phyloP scores from a whole-genome alignment of 1,140 invertebrate species.

The Atta colombica region DNA sequence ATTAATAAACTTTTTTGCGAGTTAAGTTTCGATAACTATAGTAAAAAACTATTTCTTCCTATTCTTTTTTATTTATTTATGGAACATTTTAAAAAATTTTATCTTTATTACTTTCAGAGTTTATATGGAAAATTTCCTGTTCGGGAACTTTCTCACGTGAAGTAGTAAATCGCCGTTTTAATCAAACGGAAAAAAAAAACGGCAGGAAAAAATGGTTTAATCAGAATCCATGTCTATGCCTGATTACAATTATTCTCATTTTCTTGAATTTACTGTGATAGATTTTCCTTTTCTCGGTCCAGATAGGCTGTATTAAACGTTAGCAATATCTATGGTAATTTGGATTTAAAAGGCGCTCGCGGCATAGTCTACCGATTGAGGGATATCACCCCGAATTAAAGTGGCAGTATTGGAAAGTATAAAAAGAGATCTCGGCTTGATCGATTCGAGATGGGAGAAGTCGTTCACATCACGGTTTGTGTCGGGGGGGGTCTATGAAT shows the following conservation, averaged over 20 bases:
- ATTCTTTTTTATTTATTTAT: not conserved
- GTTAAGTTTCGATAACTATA: not conserved
- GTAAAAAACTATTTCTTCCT: not conserved
- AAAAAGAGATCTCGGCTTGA: constrained; percentile 39
- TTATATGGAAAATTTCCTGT: not conserved
- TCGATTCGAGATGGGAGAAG: constrained; percentile 38
- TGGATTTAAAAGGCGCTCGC: constrained; percentile 11
- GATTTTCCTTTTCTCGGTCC: not conserved
- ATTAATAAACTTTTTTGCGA: constrained; percentile 34
- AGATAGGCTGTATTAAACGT: constrained; percentile 53
- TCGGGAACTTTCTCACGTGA: not conserved
- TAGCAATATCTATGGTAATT: constrained; percentile 69
- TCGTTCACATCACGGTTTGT: constrained; percentile 15
- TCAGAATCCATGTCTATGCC: not conserved
- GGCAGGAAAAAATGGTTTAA: not conserved
- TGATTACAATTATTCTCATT: constrained; percentile 40
- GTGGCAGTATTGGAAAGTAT: constrained; percentile 37
- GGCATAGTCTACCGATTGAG: constrained; percentile 13
- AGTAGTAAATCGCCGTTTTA: constrained; percentile 16
- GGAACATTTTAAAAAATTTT: not conserved
- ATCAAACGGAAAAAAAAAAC: not conserved
- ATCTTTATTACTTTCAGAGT: not conserved
- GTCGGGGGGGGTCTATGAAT: not conserved
- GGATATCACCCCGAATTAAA: constrained; percentile 47
- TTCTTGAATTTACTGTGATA: constrained; percentile 30